phyloP scores from a whole-genome alignment of 2,113 vertebrate species.

The Lagopus leucura region DNA sequence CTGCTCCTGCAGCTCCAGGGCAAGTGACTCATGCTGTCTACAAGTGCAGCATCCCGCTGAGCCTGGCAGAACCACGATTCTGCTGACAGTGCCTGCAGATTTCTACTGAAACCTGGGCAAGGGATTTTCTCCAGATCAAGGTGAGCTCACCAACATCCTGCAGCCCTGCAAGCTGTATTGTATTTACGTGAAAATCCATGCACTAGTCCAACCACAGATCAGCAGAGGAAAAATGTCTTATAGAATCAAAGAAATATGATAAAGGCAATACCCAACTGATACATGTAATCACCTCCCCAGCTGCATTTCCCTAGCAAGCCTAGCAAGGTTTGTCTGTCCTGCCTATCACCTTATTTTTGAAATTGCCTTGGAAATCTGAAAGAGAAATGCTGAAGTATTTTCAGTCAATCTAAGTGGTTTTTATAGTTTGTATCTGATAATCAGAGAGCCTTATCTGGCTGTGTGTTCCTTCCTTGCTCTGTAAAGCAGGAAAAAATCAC shows the following conservation, averaged over 20 bases:
- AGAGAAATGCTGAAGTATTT: neutral
- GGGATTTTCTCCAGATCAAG: neutral
- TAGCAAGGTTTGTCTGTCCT: neutral
- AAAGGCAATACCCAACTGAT: neutral
- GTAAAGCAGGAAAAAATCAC: neutral
- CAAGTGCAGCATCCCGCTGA: neutral
- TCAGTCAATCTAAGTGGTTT: neutral
- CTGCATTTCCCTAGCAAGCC: neutral
- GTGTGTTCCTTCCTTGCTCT: neutral
- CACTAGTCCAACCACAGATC: neutral
- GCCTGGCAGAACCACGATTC: neutral
- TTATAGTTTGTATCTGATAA: neutral
- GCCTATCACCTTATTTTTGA: neutral
- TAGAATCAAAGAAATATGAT: neutral
- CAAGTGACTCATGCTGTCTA: constrained; percentile 16
- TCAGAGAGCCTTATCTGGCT: neutral
- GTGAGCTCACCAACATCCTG: neutral
- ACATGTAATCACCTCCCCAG: neutral
- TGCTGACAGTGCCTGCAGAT: neutral
- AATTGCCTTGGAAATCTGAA: constrained; percentile 13
- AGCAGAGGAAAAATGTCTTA: neutral
- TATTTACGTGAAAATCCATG: neutral
- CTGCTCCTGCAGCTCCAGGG: constrained; percentile 31
- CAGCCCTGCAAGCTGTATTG: neutral
- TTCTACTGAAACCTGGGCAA: neutral